Percentiles rank a stretch among this genome's conserved stretches.
Evolutionary conservation across 2,113 vertebrate genomes (phyloP).

Genomic region (Rhineura floridana): DNA sequence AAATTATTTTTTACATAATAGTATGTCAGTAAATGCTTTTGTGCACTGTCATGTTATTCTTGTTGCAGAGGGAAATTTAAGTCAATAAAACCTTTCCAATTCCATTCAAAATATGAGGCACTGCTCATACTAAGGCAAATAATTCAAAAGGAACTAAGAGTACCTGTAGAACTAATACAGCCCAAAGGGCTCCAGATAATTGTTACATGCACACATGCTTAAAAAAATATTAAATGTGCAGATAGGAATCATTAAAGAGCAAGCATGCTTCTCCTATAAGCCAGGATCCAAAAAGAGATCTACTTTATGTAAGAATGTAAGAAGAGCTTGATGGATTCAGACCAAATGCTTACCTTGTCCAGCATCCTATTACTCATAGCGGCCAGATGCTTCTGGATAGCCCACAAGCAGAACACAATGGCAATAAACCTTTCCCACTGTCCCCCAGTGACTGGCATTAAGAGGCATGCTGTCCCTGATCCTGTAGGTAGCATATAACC

Average conservation of each 20-base stretch:
- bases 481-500: neutral
- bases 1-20: slow-evolving; percentile 9
- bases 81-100: slow-evolving; percentile 10
- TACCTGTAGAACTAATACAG: neutral
- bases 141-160: neutral
- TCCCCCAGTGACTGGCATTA: neutral
- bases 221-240: neutral
- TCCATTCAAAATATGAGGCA: neutral
- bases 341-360: too few relatives aligned
- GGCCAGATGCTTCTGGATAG: too few relatives aligned
- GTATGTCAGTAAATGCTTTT: neutral
- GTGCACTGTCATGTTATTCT: neutral
- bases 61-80: neutral
- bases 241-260: neutral
- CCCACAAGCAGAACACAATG: neutral
- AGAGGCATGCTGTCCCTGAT: neutral
- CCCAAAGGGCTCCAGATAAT: neutral
- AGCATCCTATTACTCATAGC: too few relatives aligned
- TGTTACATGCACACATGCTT: neutral
- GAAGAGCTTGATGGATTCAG: too few relatives aligned
- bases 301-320: neutral
- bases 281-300: neutral
- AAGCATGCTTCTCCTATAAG: neutral
- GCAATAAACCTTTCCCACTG: neutral
- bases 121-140: neutral